Base-by-base conservation (phyloP, 2,113 vertebrate genomes). In the Rhipidura dahli region DNA sequence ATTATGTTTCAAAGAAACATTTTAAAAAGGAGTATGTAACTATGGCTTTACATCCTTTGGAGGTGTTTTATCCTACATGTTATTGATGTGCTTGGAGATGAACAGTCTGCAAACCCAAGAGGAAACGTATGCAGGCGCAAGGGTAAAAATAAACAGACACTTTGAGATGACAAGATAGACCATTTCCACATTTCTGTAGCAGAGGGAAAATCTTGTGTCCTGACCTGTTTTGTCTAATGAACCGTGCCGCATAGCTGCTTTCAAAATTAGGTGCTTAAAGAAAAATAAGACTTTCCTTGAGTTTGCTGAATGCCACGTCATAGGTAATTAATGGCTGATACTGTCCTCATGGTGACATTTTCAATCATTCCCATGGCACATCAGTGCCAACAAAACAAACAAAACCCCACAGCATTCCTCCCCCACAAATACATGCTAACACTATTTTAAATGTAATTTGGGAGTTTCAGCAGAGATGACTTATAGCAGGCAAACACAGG, bases 21-120 rank as follows among this genome's bases (percentile, higher is more conserved):
- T 66, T 65, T 45, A 5, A 49, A 65, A 89, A 87, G 33, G 3
- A 73, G 7, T 75, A 44, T 85, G 8, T 47, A 61, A 35, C 11
- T 28, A 7, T 37, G 28, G 9, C 15, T 0, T 0, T 68, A 16
- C 1, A 23, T 42, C 21, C 19, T 88, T 37, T 45, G 22, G 28
- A 70, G 8, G 9, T 66, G 28, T 61, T 82, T 70, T 59, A 15
- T 53, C 10, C 1, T 53, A 15, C 22, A 3, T 21, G 6, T 44
- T 65, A 13, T 47, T 28, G n/a, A 49, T 49, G 8, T 50, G 19
- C 9, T 75, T 9, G 9, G 39, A 45, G 45, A 28, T 37, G 22
- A 42, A 40, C 56, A 40, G 15, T 70, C 27, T 84, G n/a, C 35
- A 64, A 30, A 54, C 13, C 4, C 2, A 12, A 54, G 53, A 59